Conservation (phyloP, 2,113 vertebrate genomes). For the Poeciliopsis occidentalis region DNA sequence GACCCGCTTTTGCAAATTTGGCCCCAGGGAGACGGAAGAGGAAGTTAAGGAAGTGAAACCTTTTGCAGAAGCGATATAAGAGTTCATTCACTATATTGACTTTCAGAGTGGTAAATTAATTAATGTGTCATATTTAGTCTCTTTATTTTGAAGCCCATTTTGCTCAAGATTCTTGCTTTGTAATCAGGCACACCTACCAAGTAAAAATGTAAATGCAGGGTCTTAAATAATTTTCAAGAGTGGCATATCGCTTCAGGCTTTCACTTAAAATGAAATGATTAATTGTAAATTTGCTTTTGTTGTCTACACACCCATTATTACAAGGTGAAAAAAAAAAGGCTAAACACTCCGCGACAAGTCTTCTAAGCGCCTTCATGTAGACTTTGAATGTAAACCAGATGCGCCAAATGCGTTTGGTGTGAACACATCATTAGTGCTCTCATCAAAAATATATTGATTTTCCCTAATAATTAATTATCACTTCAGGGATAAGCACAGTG, state of each 20-base stretch:
- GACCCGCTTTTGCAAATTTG: conserved; percentile 79
- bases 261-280: too few relatives aligned
- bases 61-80: conserved; percentile 51
- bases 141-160: conserved; percentile 43
- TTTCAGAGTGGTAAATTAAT: conserved; percentile 62
- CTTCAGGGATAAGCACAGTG: background rate
- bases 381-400: too few relatives aligned
- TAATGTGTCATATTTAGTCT: conserved; percentile 67
- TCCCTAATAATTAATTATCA: background rate
- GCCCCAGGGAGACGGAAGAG: conserved; percentile 67
- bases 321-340: background rate
- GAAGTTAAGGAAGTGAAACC: conserved; percentile 65
- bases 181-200: background rate
- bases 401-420: too few relatives aligned
- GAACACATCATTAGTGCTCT: too few relatives aligned
- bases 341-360: too few relatives aligned
- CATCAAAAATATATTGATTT: too few relatives aligned
- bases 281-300: background rate
- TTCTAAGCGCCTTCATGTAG: too few relatives aligned
- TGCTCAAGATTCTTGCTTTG: background rate
- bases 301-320: background rate
- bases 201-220: background rate
- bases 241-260: too few relatives aligned
- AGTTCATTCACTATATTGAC: conserved; percentile 44
- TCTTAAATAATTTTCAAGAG: too few relatives aligned